Base-by-base conservation (phyloP, 1,140 invertebrate genomes). In the Dendroctonus valens region DNA sequence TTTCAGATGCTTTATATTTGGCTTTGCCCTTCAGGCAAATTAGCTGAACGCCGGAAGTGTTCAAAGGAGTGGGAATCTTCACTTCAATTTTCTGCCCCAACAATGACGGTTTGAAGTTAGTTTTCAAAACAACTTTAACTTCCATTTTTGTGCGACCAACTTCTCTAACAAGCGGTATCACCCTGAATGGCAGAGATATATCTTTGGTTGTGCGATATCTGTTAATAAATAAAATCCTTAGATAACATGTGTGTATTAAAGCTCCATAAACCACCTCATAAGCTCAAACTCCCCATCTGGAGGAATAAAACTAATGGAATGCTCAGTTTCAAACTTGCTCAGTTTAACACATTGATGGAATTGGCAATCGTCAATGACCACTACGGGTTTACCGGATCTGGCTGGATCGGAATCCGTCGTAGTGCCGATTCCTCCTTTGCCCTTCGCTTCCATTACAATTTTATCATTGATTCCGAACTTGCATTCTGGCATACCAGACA, bases 381-480 rank as follows among this genome's bases (percentile, higher is more conserved):
- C 97, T 9, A 98, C 92, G 0, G 95, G 93, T 81, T 96, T 96
- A 48, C 92, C 93, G 38, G 91, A 91, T 59, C 93, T 84, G 7
- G 91, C 88, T 12, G 91, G 87, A 74, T 97, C 94, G 65, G 87
- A 86, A 78, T 98, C 96, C 15, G 88, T 83, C 62, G 87, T 69
- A 84, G 49, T 85, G 85, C 7, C 86, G 44, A 89, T 81, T 3
- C 85, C 84, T 7, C 85, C 85, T 76, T 87, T 91, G 5, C 95
- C 94, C 80, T 98, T 99, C 0, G 91, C 92, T 74, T 99, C 98
- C 92, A 99, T 97, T 0, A 98, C 93, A 61, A 99, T 93, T 81
- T 99, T 99, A 76, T 99, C 98, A 76, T 99, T 99, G 74, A 99
- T 99, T 11, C 98, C 98, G 82, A 99, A 99, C 83, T 99, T 99